phyloP scores from a whole-genome alignment of 2,113 vertebrate species.

The Machaerirhynchus nigripectus region DNA sequence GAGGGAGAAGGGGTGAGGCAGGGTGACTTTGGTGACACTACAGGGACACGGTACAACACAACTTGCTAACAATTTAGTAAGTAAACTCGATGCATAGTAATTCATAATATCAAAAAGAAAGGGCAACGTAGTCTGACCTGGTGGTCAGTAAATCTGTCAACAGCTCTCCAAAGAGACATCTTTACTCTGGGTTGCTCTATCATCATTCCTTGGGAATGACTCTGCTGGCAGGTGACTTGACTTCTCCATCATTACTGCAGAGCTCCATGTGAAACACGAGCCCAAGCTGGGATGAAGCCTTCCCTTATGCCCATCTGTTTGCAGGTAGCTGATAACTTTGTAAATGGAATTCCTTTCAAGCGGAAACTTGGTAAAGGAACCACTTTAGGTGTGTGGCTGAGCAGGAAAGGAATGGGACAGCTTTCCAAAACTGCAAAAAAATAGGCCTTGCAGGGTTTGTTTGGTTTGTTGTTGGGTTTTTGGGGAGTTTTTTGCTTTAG shows the following conservation, averaged over 20 bases:
- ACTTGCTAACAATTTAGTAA: background rate
- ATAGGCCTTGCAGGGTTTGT: background rate
- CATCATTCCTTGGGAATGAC: conserved; percentile 18
- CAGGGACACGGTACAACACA: background rate
- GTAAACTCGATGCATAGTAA: background rate
- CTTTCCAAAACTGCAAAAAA: background rate
- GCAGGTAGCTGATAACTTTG: background rate
- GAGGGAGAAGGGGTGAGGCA: background rate
- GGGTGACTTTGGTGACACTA: background rate
- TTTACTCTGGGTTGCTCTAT: background rate
- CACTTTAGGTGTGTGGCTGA: background rate
- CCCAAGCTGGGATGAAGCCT: background rate
- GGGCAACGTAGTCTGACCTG: background rate
- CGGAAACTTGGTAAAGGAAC: background rate
- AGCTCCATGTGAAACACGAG: background rate
- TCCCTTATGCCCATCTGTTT: background rate
- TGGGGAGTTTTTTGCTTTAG: background rate
- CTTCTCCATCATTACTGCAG: background rate
- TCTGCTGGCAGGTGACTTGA: background rate
- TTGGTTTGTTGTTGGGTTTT: background rate
- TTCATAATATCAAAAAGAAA: conserved; percentile 3
- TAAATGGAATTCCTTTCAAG: background rate
- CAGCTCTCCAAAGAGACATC: conserved; percentile 2
- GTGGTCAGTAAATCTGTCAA: conserved; percentile 33
- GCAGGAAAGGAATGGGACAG: background rate